phyloP scores from a whole-genome alignment of 1,140 invertebrate genomes.

The Ooceraea biroi region DNA sequence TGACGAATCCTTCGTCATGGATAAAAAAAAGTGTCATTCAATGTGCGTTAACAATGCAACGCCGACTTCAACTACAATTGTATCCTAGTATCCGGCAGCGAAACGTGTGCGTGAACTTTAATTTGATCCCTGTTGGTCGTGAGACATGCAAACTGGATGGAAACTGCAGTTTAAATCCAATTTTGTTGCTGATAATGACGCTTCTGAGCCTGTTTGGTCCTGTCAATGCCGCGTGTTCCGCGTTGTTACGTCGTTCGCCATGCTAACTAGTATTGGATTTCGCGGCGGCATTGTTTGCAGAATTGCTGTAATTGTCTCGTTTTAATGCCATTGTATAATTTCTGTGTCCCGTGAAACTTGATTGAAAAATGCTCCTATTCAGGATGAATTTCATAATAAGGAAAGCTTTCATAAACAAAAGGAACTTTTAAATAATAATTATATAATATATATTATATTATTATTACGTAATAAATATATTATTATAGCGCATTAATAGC shows the following conservation, averaged over 20 bases:
- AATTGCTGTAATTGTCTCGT: neutral
- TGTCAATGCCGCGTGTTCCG: neutral
- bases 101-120: neutral
- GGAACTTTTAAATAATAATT: too few relatives aligned
- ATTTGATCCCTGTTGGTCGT: neutral
- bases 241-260: constrained; percentile 14
- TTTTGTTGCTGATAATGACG: constrained; percentile 21
- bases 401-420: too few relatives aligned
- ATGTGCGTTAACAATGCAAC: neutral
- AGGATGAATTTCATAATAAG: too few relatives aligned
- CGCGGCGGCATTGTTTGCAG: neutral
- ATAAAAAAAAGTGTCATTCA: constrained; percentile 4
- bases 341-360: neutral
- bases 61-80: neutral
- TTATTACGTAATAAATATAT: too few relatives aligned
- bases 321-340: neutral
- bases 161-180: constrained; percentile 5
- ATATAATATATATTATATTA: too few relatives aligned
- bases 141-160: neutral
- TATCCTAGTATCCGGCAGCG: neutral
- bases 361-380: neutral
- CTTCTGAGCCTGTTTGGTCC: neutral
- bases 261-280: constrained; percentile 38
- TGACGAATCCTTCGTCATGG: neutral
- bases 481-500: neutral